phyloP scores from a whole-genome alignment of 2,113 vertebrate species.

The Sebastes schlegelii region DNA sequence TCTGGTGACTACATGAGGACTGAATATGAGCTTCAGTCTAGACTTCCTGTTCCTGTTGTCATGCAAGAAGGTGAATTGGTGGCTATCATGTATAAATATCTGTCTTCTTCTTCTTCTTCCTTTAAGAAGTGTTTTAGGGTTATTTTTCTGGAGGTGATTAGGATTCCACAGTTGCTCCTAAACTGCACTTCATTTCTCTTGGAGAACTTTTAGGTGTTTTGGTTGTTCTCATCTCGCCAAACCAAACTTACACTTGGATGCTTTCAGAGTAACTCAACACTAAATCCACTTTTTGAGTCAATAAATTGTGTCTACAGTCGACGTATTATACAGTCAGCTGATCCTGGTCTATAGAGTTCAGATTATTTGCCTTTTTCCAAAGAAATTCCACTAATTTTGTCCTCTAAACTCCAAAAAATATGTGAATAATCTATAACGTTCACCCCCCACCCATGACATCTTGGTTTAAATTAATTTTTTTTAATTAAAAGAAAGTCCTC shows the following conservation, averaged over 20 bases:
- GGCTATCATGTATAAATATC: background rate
- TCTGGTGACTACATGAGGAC: background rate
- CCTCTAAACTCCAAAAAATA: background rate
- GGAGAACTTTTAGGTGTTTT: background rate
- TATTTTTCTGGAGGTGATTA: conserved; percentile 34
- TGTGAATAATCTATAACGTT: background rate
- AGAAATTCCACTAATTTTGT: background rate
- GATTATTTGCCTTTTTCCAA: background rate
- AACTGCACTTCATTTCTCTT: background rate
- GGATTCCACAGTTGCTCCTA: background rate
- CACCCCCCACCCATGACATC: background rate
- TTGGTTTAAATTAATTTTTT: background rate
- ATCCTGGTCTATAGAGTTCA: background rate
- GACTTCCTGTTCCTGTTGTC: background rate
- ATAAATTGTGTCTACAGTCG: background rate
- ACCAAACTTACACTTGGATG: background rate
- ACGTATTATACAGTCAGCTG: background rate
- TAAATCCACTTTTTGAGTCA: background rate
- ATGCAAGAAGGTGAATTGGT: background rate
- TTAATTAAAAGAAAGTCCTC: conserved; percentile 30
- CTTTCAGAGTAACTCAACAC: background rate
- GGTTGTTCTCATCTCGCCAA: background rate
- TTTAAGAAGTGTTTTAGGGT: background rate
- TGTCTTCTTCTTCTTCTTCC: background rate
- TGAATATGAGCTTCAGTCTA: background rate